Conservation (phyloP, 2,888 invertebrate genomes). For the Heliconius aoede region DNA sequence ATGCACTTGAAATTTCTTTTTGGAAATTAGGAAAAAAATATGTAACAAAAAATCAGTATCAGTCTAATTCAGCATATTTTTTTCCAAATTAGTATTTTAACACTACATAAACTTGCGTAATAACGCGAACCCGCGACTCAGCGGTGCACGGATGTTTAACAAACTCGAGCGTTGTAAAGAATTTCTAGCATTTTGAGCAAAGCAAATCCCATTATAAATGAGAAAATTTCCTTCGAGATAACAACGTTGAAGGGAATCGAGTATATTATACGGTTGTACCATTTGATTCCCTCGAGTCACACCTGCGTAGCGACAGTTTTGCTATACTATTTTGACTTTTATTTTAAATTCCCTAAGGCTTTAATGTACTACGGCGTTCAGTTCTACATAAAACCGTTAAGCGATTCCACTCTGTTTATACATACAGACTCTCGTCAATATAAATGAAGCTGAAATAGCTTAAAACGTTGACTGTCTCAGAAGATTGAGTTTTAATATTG, state of each 20-base stretch:
- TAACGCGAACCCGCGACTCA: conserved; percentile 8
- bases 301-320: conserved; percentile 45
- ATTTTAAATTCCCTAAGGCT: conserved; percentile 2
- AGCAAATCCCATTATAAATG: conserved; percentile 42
- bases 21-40: too few relatives aligned
- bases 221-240: conserved; percentile 42
- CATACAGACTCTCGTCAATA: conserved; percentile 35
- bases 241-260: conserved; percentile 41
- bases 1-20: too few relatives aligned
- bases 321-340: conserved; percentile 37
- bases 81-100: not conserved
- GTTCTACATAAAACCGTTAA: conserved; percentile 38
- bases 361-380: not conserved
- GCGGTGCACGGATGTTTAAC: conserved; percentile 31
- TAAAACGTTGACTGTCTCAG: conserved; percentile 30
- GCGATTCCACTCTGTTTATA: conserved; percentile 39
- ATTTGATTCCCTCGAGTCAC: conserved; percentile 48
- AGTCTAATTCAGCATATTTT: not conserved
- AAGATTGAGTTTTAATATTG: conserved; percentile 5
- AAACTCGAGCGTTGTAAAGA: conserved; percentile 27
- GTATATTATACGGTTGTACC: conserved; percentile 46
- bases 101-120: not conserved
- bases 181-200: conserved; percentile 38
- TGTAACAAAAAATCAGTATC: not conserved
- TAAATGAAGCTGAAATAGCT: conserved; percentile 41